Base-by-base conservation (phyloP, 2,113 vertebrate species). In the Centropus unirufus region DNA sequence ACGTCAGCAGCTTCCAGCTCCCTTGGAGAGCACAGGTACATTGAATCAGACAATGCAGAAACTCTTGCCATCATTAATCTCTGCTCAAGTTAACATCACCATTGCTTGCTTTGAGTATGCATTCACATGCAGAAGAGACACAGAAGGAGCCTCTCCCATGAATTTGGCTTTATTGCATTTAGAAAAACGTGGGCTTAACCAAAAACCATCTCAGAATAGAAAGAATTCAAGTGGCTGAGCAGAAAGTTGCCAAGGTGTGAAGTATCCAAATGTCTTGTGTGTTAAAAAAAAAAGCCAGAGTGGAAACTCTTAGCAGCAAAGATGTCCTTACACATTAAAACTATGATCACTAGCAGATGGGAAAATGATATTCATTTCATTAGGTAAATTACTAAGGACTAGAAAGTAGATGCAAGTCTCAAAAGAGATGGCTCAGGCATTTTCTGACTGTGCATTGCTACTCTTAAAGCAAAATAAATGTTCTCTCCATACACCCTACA, bases 101-200 rank as follows among this genome's bases (percentile, higher is more conserved):
- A 49, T 5, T 69, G 59, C 42, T 83, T 42, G 26, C 22, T 77
- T 22, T 57, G 21, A n/a, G 27, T 8, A 49, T 1, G 11, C 23
- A 49, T 0, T 23, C 30, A 52, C 34, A 26, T 1, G 8, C 6
- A 4, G 21, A n/a, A 44, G 12, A 58, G 6, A 74, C 6, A 34
- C 15, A 58, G 44, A 54, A 74, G 0, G 0, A 8, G 18, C 19
- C 46, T 69, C 32, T 62, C 46, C 20, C 39, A 46, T 14, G 42
- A 54, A 54, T 23, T 1, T 63, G 39, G 34, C 57, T 90, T 89
- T 20, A 87, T 36, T 17, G 32, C 26, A 23, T 9, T 34, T 42
- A 75, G 51, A 77, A 93, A 67, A 59, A 36, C 36, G 36, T 36
- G 36, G 36, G 36, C 36, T 36, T 14, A 12, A 26, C 12, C 8